These are phyloP conservation scores for Florisuga fusca DNA, from an alignment of 2,797 vertebrate genomes.

Conservation along the genomic window DNA sequence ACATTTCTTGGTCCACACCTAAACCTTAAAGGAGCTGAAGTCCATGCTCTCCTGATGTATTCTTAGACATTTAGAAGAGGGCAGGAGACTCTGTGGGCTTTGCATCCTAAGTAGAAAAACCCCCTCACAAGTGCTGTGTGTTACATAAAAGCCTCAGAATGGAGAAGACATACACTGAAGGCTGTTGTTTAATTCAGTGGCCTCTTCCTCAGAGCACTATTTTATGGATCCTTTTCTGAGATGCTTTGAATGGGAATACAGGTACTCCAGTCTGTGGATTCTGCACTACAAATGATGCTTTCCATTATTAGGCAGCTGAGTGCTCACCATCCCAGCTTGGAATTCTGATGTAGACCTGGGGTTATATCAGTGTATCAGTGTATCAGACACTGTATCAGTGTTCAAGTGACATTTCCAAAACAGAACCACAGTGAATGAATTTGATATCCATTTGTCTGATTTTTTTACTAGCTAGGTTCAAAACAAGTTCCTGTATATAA, in stretches of 20 bases:
- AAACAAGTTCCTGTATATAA: neutral
- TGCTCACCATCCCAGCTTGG: neutral
- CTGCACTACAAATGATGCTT: neutral
- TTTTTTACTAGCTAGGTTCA: neutral
- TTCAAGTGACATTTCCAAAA: neutral
- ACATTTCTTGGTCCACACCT: neutral
- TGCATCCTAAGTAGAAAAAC: neutral
- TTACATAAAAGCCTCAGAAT: neutral
- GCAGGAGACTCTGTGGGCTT: neutral
- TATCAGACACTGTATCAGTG: neutral
- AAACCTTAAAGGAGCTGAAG: neutral
- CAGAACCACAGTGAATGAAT: accelerated
- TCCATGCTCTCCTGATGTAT: neutral
- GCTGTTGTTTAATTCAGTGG: neutral
- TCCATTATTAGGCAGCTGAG: neutral
- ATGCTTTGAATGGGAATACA: neutral
- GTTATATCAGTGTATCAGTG: neutral
- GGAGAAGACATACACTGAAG: neutral
- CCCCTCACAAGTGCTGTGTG: neutral
- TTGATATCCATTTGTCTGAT: neutral
- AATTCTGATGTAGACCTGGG: neutral
- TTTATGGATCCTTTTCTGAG: neutral
- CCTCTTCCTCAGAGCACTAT: neutral
- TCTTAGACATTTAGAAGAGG: neutral
- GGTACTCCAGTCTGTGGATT: neutral